Conservation (phyloP, 2,888 invertebrate species). For the Nasonia oneida region DNA sequence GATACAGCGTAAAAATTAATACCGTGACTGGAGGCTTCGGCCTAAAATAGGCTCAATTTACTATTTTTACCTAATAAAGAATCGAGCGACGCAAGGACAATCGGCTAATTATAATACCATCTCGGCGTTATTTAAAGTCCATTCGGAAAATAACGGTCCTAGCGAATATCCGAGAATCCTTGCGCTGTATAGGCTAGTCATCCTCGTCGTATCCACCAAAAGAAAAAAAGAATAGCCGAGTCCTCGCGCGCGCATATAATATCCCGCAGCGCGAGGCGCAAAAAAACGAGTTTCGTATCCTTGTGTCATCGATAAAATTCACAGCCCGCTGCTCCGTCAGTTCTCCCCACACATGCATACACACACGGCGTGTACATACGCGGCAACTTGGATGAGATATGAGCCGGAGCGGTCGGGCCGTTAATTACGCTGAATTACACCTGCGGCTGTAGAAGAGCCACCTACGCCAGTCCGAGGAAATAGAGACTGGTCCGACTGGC, state of each 20-base stretch:
- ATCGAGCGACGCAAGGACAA: neutral
- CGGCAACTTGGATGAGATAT: slow-evolving; percentile 51
- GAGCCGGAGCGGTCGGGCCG: slow-evolving; percentile 40
- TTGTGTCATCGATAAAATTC: slow-evolving; percentile 60
- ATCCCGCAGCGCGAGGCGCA: slow-evolving; percentile 33
- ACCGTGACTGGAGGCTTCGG: neutral
- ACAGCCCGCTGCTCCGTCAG: slow-evolving; percentile 35
- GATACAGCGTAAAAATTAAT: slow-evolving; percentile 36
- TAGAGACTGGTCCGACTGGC: slow-evolving; percentile 32
- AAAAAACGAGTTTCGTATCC: slow-evolving; percentile 24
- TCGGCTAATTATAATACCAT: neutral
- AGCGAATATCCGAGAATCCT: neutral
- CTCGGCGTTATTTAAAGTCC: neutral
- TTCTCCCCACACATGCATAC: slow-evolving; percentile 28
- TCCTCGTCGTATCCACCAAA: neutral
- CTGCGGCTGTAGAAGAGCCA: slow-evolving; percentile 47
- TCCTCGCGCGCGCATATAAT: neutral
- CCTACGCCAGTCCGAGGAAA: slow-evolving; percentile 31
- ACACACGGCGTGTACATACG: slow-evolving; percentile 22
- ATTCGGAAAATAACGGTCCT: neutral
- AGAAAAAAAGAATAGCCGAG: neutral
- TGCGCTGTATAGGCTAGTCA: neutral
- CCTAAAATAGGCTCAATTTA: neutral
- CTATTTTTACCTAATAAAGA: neutral
- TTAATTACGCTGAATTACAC: slow-evolving; percentile 59